These are phyloP conservation scores for Sinocyclocheilus rhinocerous DNA, from an alignment of 2,113 vertebrate species.

Conservation along the genomic window DNA sequence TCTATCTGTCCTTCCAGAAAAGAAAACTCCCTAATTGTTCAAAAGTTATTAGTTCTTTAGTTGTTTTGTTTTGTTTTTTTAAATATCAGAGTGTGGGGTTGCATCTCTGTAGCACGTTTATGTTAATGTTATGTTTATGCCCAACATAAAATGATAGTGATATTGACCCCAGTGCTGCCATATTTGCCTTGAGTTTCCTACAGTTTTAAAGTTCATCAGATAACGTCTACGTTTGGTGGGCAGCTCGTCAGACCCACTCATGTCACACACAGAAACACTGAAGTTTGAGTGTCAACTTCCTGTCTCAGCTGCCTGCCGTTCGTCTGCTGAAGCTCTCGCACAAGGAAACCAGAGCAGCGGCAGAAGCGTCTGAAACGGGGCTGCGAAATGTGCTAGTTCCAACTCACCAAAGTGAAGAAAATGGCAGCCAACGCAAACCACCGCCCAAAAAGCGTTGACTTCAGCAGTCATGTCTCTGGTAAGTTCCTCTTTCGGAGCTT, in stretches of 20 bases:
- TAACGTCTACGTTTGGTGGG: not conserved
- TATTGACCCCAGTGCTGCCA: not conserved
- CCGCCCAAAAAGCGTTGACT: constrained; percentile 32
- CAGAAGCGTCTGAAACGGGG: constrained; percentile 10
- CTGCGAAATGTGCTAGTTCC: constrained; percentile 28
- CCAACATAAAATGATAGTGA: not conserved
- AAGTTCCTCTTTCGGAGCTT: constrained; percentile 18
- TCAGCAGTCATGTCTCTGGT: constrained; percentile 50
- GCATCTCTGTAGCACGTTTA: no score
- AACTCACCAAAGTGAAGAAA: constrained; percentile 18
- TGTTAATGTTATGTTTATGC: not conserved
- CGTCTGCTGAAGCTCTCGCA: constrained; percentile 35
- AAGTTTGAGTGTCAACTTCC: constrained; percentile 60
- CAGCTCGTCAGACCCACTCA: not conserved
- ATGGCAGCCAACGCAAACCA: constrained; percentile 38
- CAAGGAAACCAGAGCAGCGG: constrained; percentile 61
- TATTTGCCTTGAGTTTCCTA: not conserved
- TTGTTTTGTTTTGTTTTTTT: no score
- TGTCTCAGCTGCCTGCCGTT: constrained; percentile 66
- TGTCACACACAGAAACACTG: constrained; percentile 12
- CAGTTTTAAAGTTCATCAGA: not conserved
- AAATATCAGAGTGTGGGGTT: no score
- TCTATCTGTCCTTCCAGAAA: no score
- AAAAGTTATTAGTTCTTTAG: no score
- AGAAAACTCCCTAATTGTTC: no score